Evolutionary conservation across 2,888 invertebrate genomes (phyloP), one percentile per base, ranked within the genome.

Genomic region (Acleris holmiana): DNA sequence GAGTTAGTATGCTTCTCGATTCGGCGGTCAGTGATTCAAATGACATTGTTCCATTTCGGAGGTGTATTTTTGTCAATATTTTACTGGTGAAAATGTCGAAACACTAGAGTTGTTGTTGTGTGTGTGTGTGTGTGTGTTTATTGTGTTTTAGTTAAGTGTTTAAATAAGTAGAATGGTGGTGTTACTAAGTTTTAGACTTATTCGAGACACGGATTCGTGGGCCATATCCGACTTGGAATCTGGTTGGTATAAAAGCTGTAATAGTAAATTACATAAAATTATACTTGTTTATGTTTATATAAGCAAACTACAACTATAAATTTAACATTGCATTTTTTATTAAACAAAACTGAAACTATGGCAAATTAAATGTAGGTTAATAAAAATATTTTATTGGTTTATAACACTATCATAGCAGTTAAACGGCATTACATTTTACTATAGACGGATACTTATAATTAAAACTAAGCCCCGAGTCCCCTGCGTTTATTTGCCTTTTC

Each of bases 111-210:
- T 60, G 61, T 64, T 58, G 13, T 50, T 18, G 21, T 40, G 18
- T 53, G 44, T 29, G 2, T 8, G 44, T 35, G n/a, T 18, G 6
- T 19, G n/a, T n/a, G 35, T 48, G 62, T 13, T 13, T 48, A 23
- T 46, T 40, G 21, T 21, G 29, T 48, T 53, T 49, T 61, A 61
- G 53, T 35, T 59, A n/a, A 41, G 51, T 51, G 61, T 19, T 35
- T 66, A 60, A 51, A 23, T 62, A 49, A 23, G 58, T 17, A 75
- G 67, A 63, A 76, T 82, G 77, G 78, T 80, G 55, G 75, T 79
- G 49, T 65, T 77, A 17, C 48, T 80, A 25, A 69, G 75, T 54
- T 78, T 69, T 68, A 66, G 17, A 6, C 47, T 7, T 18, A 8
- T 47, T 47, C 10, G 64, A 47, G 46, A 68, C 8, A 67, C 68